A percentile compares a stretch with the other conserved stretches of the same genome.
phyloP scores from a whole-genome alignment of 2,113 vertebrate species.

The Promerops cafer region DNA sequence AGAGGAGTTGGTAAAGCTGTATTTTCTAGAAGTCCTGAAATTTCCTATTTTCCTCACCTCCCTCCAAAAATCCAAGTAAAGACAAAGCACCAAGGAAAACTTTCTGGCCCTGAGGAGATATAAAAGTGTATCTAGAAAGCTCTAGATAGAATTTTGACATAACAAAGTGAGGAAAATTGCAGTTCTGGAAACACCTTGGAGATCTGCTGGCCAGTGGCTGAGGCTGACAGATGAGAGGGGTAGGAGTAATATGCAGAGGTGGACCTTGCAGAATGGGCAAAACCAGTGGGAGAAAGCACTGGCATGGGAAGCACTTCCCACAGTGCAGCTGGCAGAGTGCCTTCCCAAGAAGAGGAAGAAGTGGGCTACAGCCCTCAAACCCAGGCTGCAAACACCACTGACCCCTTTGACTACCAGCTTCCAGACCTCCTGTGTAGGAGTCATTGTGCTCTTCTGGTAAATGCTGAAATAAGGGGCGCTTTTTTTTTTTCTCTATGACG shows the following conservation, averaged over 20 bases:
- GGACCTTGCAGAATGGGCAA: neutral
- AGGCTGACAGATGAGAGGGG: accelerated
- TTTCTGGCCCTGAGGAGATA: neutral
- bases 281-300: neutral
- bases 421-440: neutral
- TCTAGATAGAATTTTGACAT: neutral
- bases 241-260: neutral
- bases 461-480: accelerated
- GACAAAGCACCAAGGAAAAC: neutral
- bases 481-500: neutral
- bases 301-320: accelerated
- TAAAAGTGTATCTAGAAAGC: neutral
- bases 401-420: neutral
- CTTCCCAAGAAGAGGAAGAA: neutral
- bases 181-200: neutral
- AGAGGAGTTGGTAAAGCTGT: neutral
- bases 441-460: neutral
- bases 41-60: neutral
- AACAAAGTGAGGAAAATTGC: neutral
- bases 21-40: neutral
- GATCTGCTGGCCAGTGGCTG: accelerated
- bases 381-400: neutral
- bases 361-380: neutral
- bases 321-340: accelerated
- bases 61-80: neutral